Evolutionary conservation across 37 sponge, comb jelly and placozoan genomes (phyloP), one percentile per base, ranked within the genome.

Genomic region (Ianthella basta): DNA sequence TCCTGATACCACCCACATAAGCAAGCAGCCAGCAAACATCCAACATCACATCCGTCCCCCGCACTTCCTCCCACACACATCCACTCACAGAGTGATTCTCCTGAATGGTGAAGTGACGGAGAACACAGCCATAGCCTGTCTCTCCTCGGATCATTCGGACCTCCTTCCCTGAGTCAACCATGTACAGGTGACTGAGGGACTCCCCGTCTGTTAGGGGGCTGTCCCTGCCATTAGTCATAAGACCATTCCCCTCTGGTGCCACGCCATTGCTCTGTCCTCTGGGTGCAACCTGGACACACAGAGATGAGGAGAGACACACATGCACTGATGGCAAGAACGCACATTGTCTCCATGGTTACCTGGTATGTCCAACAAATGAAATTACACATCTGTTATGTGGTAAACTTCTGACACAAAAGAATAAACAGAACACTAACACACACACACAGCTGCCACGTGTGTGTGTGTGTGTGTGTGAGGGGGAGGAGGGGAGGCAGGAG

Each of bases 71-170:
- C 50, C 50, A 44, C 50, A 44, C 50, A 44, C 50, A 44, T 8
- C 1, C 59, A 75, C 90, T 86, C 24, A 90, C 90, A 25, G 81
- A 59, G 80, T 80, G 53, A 65, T 54, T 56, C 60, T 83, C 80
- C 25, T 86, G 87, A 4, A 92, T 83, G 40, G 80, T 78, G 75
- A 92, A 92, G 75, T 92, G 79, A 16, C 93, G 54, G 23, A 92
- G 89, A n/a, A 86, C 55, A 34, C 78, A 59, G 5, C 93, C 93
- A 59, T 83, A 91, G 4, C 90, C 89, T 30, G 86, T 68, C 18
- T n/a, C 73, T 15, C 59, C 34, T 4, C 87, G 55, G 4, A 6
- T 2, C 27, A 92, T 35, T 12, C 78, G 39, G 33, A 86, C 35
- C 53, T 74, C 63, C 40, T 37, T 89, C 25, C 79, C 80, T 59